Percentiles rank a stretch among this genome's conserved stretches.
Conservation (phyloP, 2,797 vertebrate genomes). For the Danionella dracula region DNA sequence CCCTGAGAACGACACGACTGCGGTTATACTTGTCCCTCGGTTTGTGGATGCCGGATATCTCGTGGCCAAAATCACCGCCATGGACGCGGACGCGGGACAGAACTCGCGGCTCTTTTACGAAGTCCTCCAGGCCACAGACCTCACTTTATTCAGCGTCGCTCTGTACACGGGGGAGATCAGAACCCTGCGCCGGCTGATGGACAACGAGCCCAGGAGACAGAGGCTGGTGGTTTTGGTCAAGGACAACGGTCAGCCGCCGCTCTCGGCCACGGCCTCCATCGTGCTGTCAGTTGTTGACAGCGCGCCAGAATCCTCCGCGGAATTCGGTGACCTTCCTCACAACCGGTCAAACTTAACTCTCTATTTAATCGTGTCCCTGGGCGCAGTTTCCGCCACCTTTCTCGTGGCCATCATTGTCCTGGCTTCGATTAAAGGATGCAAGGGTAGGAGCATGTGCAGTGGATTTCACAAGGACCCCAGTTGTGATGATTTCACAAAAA, state of each 20-base stretch:
- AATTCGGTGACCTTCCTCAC: slow-evolving; percentile 73
- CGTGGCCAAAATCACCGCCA: slow-evolving; percentile 71
- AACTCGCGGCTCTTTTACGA: slow-evolving; percentile 83
- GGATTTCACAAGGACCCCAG: slow-evolving; percentile 52
- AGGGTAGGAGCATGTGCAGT: slow-evolving; percentile 63
- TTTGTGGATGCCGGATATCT: slow-evolving; percentile 77
- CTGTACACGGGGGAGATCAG: slow-evolving; percentile 84
- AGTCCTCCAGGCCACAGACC: slow-evolving; percentile 75
- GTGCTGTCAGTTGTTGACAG: slow-evolving; percentile 82
- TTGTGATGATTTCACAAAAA: slow-evolving; percentile 69
- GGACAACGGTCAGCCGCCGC: slow-evolving; percentile 81
- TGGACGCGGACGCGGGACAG: slow-evolving; percentile 69
- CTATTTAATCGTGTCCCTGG: slow-evolving; percentile 81
- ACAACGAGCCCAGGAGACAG: slow-evolving; percentile 73
- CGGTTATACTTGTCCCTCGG: slow-evolving; percentile 68
- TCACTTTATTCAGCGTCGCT: slow-evolving; percentile 76
- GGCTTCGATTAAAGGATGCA: slow-evolving; percentile 68
- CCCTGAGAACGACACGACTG: slow-evolving; percentile 65
- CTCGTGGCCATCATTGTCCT: slow-evolving; percentile 83
- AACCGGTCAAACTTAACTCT: slow-evolving; percentile 69
- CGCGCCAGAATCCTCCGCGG: slow-evolving; percentile 72
- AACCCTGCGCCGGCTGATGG: slow-evolving; percentile 74
- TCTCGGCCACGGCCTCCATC: slow-evolving; percentile 84
- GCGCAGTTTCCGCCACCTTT: slow-evolving; percentile 79
- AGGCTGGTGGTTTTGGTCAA: slow-evolving; percentile 78